These are phyloP conservation scores for Salvator merianae DNA, from an alignment of 2,113 vertebrate species.

Conservation along the genomic window DNA sequence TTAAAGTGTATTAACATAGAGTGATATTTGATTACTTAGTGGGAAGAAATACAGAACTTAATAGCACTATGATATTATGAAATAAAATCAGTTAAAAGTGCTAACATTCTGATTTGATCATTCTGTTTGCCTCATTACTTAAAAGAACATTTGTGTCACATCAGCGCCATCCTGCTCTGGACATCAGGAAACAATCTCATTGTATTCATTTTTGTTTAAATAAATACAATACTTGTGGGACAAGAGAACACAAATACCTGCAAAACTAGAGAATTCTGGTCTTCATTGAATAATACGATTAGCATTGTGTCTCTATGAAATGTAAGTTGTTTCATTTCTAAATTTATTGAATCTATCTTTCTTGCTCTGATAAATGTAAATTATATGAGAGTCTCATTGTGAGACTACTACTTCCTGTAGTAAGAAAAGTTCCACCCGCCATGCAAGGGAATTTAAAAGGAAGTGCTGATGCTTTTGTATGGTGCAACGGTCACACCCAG, in stretches of 20 bases:
- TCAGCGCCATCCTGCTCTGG: conserved; percentile 23
- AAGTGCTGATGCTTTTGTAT: conserved; percentile 60
- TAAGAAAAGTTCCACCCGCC: neutral
- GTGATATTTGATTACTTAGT: neutral
- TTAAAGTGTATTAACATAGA: conserved; percentile 14
- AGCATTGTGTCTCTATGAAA: conserved; percentile 13
- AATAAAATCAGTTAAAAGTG: neutral
- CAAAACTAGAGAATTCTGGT: neutral
- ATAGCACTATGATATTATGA: neutral
- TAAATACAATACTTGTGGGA: neutral
- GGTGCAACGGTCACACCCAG: conserved; percentile 78
- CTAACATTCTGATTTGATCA: conserved; percentile 22
- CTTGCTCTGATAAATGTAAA: neutral
- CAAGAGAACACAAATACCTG: neutral
- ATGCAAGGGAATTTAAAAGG: conserved; percentile 35
- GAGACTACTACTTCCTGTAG: conserved; percentile 1
- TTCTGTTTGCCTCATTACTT: conserved; percentile 10
- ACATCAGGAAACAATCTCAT: neutral
- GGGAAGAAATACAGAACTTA: neutral
- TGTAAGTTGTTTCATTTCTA: conserved; percentile 4
- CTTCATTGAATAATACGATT: conserved; percentile 30
- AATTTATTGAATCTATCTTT: conserved; percentile 31
- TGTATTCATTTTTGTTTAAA: conserved; percentile 22
- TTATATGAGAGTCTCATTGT: conserved; percentile 17
- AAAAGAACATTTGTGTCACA: conserved; percentile 16